Base-by-base conservation (phyloP, 1,140 invertebrate species). In the Cydia pomonella region DNA sequence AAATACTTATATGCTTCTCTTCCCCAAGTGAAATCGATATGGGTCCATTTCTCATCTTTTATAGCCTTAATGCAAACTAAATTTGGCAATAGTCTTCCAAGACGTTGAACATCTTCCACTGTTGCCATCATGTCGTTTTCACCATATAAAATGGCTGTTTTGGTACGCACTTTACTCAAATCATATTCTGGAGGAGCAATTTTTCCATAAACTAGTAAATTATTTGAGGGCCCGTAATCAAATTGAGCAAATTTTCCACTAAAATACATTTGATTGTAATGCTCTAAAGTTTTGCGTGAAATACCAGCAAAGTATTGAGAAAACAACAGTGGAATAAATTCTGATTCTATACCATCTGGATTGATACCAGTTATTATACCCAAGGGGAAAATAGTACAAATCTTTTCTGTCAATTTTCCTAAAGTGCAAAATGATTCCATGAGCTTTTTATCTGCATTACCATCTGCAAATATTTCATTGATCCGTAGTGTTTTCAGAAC, bases 261-360 rank as follows among this genome's bases (percentile, higher is more conserved):
- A 18, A 53, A 53, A 21, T 53, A 53, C 9, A 53, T 53, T 18
- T 53, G 50, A 18, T n/a, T 7, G 3, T 53, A 53, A 18, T 53
- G 50, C n/a, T 53, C 50, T 21, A 53, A 18, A 7, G 16, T 18
- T 18, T 53, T 53, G 1, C 50, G 50, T 7, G 50, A 53, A 53
- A 53, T 18, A 18, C 50, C n/a, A 18, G 50, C n/a, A 4, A 18
- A 18, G n/a, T 53, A 53, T 53, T 53, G 50, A n/a, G 50, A 2
- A 53, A 53, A 53, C 16, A 53, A 18, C 6, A 53, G 16, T 53
- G 50, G n/a, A 18, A 53, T 53, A 18, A 53, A 53, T n/a, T 53
- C 50, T 53, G n/a, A 53, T 53, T 53, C 50, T 53, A 53, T 18
- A 53, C 50, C 50, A 53, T 53, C n/a, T 18, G 50, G 50, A 53